These are phyloP conservation scores for Chrosomus eos DNA, from an alignment of 2,797 vertebrate genomes.

Conservation along the genomic window DNA sequence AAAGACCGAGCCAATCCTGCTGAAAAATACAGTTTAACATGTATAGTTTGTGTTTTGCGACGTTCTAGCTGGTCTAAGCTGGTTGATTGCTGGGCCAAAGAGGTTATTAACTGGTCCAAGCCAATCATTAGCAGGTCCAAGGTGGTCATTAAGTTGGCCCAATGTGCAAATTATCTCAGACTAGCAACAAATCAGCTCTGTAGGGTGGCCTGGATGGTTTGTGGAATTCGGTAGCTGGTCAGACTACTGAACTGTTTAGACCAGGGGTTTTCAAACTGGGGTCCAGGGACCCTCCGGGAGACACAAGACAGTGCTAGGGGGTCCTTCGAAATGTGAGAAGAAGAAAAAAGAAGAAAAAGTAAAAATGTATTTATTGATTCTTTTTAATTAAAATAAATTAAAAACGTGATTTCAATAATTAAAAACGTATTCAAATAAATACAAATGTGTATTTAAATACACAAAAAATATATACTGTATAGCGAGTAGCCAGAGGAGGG, in stretches of 20 bases:
- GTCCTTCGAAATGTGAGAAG: background rate
- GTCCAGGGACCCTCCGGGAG: background rate
- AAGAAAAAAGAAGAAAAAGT: too few species aligned
- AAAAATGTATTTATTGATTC: background rate
- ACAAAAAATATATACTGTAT: too few species aligned
- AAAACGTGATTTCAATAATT: background rate
- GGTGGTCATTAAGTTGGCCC: constrained; percentile 4
- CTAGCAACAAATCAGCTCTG: constrained; percentile 11
- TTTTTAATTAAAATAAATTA: background rate
- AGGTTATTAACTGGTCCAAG: background rate
- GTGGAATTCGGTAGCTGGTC: background rate
- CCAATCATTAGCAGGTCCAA: background rate
- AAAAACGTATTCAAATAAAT: background rate
- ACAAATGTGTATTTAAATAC: background rate
- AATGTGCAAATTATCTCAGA: constrained; percentile 1
- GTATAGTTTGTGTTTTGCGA: background rate
- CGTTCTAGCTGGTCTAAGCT: background rate
- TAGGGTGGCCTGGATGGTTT: background rate
- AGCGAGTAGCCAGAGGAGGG: background rate
- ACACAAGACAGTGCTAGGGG: background rate
- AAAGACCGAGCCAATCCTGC: background rate
- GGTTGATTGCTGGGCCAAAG: background rate
- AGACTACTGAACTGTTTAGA: background rate
- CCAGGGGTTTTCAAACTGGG: background rate
- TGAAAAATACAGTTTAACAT: background rate